Base-by-base conservation (phyloP, 1,140 invertebrate genomes). In the Nebria ingens region DNA sequence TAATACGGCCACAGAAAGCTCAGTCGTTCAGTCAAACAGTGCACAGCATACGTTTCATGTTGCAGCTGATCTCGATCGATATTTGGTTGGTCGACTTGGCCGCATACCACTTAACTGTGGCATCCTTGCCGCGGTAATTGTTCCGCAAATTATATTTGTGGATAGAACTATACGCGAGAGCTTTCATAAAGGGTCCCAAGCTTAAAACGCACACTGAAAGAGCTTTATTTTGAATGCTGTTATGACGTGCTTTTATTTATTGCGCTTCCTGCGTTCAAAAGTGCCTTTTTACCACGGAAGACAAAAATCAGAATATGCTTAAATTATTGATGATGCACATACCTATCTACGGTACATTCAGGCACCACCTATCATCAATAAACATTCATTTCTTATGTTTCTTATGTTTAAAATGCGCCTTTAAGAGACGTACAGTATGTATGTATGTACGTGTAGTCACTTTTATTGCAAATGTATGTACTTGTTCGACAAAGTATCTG, bases 61-160 rank as follows among this genome's bases (percentile, higher is more conserved):
- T 40, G 52, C 21, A 55, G 42, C 25, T 17, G 15, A 45, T 17
- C 9, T 45, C 6, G 40, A 45, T 17, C 9, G 4, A 9, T 45
- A 45, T 6, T 12, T 45, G 40, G 3, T 45, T 45, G 40, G 40
- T 45, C 40, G 3, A 17, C 40, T 45, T 17, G 4, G 19, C 38
- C 58, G 52, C 29, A 54, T 49, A 59, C 62, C 62, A 65, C 62
- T 65, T 65, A 66, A 59, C 65, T 66, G 61, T 58, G 63, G 62
- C 65, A 64, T 65, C 57, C 65, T 66, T 65, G 59, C 60, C 54
- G 54, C 59, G 58, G 65, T 66, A 66, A 67, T 67, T 67, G 64
- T 65, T 67, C 64, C 64, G 62, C 65, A 64, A 67, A 65, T 67
- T 65, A 65, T 65, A 63, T 65, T 64, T 67, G 64, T 63, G 64